Evolutionary conservation across 2,797 vertebrate genomes (phyloP).

Genomic region (Acrossocheilus fasciatus): DNA sequence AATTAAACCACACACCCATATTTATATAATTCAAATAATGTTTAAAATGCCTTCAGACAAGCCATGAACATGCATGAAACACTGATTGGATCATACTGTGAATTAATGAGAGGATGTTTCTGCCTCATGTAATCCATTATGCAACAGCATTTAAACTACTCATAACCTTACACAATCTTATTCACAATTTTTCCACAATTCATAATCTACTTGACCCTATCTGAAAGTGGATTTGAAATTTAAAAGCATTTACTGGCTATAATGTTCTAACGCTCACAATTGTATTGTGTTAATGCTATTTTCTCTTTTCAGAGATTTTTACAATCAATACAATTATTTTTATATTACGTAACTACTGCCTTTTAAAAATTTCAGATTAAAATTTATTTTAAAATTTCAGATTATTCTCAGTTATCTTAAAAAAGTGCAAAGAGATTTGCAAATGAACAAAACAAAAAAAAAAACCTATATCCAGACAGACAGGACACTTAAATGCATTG

Average conservation of each 20-base stretch:
- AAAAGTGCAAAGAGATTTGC: not conserved
- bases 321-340: not conserved
- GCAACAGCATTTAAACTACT: slow-evolving; percentile 53
- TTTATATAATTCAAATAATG: slow-evolving; percentile 6
- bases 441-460: too few relatives aligned
- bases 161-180: slow-evolving; percentile 45
- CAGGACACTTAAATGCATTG: not conserved
- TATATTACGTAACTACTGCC: not conserved
- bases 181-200: not conserved
- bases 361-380: not conserved
- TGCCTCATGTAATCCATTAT: slow-evolving; percentile 26
- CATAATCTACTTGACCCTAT: slow-evolving; percentile 26
- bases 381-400: not conserved
- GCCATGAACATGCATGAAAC: not conserved
- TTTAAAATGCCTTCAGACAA: not conserved
- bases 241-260: not conserved
- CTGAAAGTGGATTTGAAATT: not conserved
- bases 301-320: not conserved
- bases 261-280: not conserved
- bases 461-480: too few relatives aligned
- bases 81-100: slow-evolving; percentile 65
- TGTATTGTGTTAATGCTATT: not conserved
- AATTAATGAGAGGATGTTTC: slow-evolving; percentile 44
- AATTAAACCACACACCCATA: not conserved
- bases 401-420: not conserved